phyloP scores from a whole-genome alignment of 2,113 vertebrate species.

The Pseudolaguvia tuberculata region DNA sequence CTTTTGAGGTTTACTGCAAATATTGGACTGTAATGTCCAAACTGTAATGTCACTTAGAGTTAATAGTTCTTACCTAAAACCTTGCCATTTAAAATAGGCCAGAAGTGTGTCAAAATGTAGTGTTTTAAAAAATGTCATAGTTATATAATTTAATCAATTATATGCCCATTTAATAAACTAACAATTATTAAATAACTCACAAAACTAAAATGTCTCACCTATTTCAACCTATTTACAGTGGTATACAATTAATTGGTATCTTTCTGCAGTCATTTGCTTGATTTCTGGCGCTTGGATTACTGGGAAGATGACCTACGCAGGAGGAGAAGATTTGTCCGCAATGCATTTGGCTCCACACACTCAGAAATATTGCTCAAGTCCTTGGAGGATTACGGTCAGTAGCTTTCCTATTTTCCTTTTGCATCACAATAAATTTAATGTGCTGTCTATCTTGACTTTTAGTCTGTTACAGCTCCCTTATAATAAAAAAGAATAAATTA shows the following conservation, averaged over 20 bases:
- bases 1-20: too few species aligned
- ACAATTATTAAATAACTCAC: too few species aligned
- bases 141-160: too few species aligned
- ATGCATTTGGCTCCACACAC: constrained; percentile 96
- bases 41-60: too few species aligned
- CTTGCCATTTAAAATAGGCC: too few species aligned
- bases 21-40: too few species aligned
- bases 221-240: too few species aligned
- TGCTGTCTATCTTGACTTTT: neutral
- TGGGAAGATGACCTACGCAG: constrained; percentile 97
- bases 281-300: constrained; percentile 99
- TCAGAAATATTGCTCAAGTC: constrained; percentile 83
- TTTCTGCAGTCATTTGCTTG: constrained; percentile 80
- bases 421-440: neutral
- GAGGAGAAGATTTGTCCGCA: constrained; percentile 91
- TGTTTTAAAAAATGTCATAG: too few species aligned
- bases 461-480: neutral
- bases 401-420: neutral
- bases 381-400: constrained; percentile 88
- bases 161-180: too few species aligned
- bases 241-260: neutral
- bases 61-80: too few species aligned
- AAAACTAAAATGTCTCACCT: too few species aligned
- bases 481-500: neutral
- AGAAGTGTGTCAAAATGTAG: too few species aligned